These are phyloP conservation scores for Brachyistius frenatus DNA, from an alignment of 2,113 vertebrate genomes.

Conservation along the genomic window DNA sequence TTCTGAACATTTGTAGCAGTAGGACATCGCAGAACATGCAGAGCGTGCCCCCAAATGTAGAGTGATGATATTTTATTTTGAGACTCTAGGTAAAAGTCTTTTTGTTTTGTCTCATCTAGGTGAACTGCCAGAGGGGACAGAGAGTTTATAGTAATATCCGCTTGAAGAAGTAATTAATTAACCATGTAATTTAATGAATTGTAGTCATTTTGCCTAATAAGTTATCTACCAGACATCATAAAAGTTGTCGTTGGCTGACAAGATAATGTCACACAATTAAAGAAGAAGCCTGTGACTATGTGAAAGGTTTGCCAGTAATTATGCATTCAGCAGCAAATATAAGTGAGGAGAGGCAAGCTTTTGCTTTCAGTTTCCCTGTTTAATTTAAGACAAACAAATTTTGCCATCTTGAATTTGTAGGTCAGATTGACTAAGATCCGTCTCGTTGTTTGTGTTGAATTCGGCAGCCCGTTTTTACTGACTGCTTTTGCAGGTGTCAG, in stretches of 20 bases:
- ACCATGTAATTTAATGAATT: slow-evolving; percentile 70
- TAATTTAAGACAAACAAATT: slow-evolving; percentile 23
- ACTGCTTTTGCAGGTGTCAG: neutral
- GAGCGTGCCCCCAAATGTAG: neutral
- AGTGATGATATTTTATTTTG: neutral
- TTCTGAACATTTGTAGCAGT: slow-evolving; percentile 36
- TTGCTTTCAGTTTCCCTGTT: neutral
- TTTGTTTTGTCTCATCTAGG: slow-evolving; percentile 20
- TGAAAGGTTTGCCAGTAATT: slow-evolving; percentile 24
- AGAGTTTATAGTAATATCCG: slow-evolving; percentile 57
- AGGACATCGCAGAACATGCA: neutral
- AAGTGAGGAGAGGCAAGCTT: neutral
- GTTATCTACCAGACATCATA: slow-evolving; percentile 58
- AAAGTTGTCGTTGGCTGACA: slow-evolving; percentile 44
- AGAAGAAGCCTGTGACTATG: slow-evolving; percentile 25
- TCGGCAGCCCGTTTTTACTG: neutral
- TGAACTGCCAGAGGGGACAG: slow-evolving; percentile 28
- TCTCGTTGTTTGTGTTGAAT: neutral
- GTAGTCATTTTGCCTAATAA: slow-evolving; percentile 52
- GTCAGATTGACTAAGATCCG: neutral
- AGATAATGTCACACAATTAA: slow-evolving; percentile 43
- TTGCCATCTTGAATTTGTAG: slow-evolving; percentile 5
- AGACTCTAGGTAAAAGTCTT: slow-evolving; percentile 12
- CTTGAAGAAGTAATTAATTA: slow-evolving; percentile 56
- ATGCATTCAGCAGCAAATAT: slow-evolving; percentile 13